Evolutionary conservation across 35 echinoderm and acorn worm genomes (phyloP), one percentile per base, ranked within the genome.

Genomic region (Stichopus chloronotus): DNA sequence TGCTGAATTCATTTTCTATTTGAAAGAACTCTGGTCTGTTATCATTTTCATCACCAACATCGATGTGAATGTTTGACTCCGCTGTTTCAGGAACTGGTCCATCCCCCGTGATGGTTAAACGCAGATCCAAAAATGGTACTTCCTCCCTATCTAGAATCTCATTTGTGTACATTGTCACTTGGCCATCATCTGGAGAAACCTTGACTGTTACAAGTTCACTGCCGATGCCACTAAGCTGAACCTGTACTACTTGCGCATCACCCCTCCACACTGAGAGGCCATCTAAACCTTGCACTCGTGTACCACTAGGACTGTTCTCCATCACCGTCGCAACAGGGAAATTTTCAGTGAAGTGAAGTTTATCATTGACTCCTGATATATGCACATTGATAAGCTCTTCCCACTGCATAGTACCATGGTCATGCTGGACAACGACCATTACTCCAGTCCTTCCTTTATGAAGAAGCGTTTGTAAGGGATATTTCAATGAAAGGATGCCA

Each of bases 11-110:
- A 22, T 78, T 91, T 58, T 91, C 90, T 16, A 53, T 74, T 56
- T 91, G 90, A 91, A 79, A 79, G 76, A 91, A 91, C 90, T 91
- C 90, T 78, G 90, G 90, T 55, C 52, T 19, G 53, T 91, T 91
- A 25, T 91, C 90, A 91, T 91, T 91, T 52, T 78, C 55, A 79
- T 91, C 90, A 6, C 53, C 52, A 3, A 91, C 52, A 19, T 77
- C 19, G 2, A 91, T 55, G 4, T 54, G 69, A 25, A 91, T 91
- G 22, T 78, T 56, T 23, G 90, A 12, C 7, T 91, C 71, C 57
- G 90, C 76, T 79, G 90, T 78, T 59, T 91, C 90, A 25, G 90
- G 69, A 59, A 78, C 52, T 57, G 69, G 90, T 79, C 90, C 90
- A 43, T 91, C 76, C 25, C 90, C 90, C 2, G 90, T 78, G 30